A percentile compares a stretch with the other conserved stretches of the same genome.
Evolutionary conservation across 2,113 vertebrate genomes (phyloP).

Genomic region (Ciconia maguari): DNA sequence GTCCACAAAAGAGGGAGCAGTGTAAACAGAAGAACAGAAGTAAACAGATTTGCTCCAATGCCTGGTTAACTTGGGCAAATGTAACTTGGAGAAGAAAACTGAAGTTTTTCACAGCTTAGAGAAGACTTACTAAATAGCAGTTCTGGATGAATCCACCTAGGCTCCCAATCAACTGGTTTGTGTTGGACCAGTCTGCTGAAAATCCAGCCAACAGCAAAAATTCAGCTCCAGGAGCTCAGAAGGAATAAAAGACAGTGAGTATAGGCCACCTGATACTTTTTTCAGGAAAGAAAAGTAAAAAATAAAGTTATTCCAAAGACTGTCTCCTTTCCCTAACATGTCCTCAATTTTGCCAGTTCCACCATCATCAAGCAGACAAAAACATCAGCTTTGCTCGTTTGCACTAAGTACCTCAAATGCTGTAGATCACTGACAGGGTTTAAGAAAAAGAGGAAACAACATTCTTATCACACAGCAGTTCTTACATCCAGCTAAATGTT

Average conservation of each 20-base stretch:
- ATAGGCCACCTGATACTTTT: not conserved
- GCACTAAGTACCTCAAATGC: not conserved
- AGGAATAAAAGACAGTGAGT: not conserved
- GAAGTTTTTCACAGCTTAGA: not conserved
- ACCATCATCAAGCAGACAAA: not conserved
- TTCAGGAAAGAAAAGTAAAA: not conserved
- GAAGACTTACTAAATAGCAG: not conserved
- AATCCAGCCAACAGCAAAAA: not conserved
- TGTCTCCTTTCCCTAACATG: not conserved
- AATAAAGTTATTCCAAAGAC: not conserved
- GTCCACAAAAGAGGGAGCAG: not conserved
- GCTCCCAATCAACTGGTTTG: not conserved
- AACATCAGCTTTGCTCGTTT: not conserved
- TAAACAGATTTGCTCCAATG: slow-evolving; percentile 13
- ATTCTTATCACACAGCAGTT: not conserved
- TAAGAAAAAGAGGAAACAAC: not conserved
- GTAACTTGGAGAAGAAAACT: not conserved
- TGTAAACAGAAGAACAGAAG: slow-evolving; percentile 12
- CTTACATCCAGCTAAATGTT: not conserved
- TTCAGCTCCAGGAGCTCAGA: not conserved
- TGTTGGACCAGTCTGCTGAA: not conserved
- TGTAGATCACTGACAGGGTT: not conserved
- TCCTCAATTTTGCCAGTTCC: not conserved
- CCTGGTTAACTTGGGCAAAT: not conserved
- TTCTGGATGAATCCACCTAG: not conserved